Base-by-base conservation (phyloP, 2,888 invertebrate genomes). In the Thera obeliscata region DNA sequence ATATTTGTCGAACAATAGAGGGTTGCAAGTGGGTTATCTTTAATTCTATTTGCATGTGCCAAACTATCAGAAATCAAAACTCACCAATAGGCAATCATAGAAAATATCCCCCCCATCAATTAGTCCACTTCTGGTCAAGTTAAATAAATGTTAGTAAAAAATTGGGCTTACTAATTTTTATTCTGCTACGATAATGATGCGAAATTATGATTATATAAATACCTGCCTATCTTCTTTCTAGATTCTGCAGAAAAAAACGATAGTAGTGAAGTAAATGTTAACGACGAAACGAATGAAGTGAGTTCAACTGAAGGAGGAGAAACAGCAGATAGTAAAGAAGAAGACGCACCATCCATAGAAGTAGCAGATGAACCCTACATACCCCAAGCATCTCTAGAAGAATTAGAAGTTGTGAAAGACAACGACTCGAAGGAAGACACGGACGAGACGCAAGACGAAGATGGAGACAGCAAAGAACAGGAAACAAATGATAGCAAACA, bases 181-280 rank as follows among this genome's bases (percentile, higher is more conserved):
- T 38, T 38, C 38, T 38, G 4, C 38, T 38, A 5, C 38, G 38
- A 38, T 38, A 5, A 38, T 6, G 38, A 38, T 22, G 38, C 38
- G 38, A 38, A 41, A 41, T 7, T 46, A 9, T 9, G 43, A 46
- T 46, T 46, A 9, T 1, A 9, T 2, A 46, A 9, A 8, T 9
- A 46, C 9, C 9, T 46, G 9, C 3, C 6, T 38, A 48, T 36
- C 2, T 41, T 67, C 48, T 73, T 87, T 84, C 56, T 86, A 93
- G 93, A 91, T 85, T 90, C 92, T 83, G 84, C 84, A 77, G 93
- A 91, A 86, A 93, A 93, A 87, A 89, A 88, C 87, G 91, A 91
- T 78, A 93, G 93, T 86, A 89, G 87, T 88, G 94, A 94, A 89
- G 85, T 88, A 80, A 90, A 87, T 80, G 83, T 91, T 79, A 88